Evolutionary conservation across 1,140 invertebrate species (phyloP).

Genomic region (Tetramorium parvispinum): DNA sequence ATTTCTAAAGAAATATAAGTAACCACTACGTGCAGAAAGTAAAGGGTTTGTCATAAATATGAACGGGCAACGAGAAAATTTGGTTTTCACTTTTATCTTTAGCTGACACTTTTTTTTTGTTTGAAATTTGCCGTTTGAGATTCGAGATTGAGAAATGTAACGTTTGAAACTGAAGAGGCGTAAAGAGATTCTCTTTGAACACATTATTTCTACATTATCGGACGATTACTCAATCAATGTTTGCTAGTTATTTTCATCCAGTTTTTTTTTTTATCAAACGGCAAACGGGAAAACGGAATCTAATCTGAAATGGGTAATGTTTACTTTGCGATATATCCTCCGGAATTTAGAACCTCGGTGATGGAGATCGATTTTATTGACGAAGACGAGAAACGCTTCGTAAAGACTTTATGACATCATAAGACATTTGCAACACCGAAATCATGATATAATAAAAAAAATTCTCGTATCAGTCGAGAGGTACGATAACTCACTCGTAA

Average conservation of each 20-base stretch:
- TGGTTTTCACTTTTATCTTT: background rate
- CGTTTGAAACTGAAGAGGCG: background rate
- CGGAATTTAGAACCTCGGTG: background rate
- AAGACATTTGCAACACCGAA: constrained; percentile 1
- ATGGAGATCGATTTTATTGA: background rate
- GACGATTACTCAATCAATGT: background rate
- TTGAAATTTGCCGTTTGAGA: background rate
- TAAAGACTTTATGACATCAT: background rate
- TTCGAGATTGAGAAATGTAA: background rate
- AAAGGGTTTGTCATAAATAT: background rate
- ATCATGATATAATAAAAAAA: constrained; percentile 23
- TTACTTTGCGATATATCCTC: background rate
- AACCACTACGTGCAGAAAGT: background rate
- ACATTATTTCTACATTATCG: background rate
- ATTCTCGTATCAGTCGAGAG: constrained; percentile 5
- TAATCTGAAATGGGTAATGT: background rate
- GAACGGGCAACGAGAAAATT: background rate
- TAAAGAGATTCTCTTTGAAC: background rate
- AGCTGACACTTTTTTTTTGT: background rate
- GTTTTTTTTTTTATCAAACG: background rate
- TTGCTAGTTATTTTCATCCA: background rate
- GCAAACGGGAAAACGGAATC: background rate
- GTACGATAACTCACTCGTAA: constrained; percentile 3
- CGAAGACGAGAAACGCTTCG: background rate
- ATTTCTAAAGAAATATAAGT: background rate